phyloP scores from a whole-genome alignment of 2,888 invertebrate genomes.

The Fragum fragum region DNA sequence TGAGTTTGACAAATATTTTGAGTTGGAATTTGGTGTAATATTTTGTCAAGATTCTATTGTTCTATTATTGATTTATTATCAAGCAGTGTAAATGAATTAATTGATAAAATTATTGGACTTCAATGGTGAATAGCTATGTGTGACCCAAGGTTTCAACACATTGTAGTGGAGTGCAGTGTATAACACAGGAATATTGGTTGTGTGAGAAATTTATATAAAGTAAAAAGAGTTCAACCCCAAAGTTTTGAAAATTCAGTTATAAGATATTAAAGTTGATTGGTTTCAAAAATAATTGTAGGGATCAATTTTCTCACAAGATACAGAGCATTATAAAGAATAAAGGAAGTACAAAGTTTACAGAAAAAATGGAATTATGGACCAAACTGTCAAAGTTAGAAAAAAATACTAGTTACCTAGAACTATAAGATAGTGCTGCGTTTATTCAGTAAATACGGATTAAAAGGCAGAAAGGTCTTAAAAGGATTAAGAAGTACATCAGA shows the following conservation, averaged over 20 bases:
- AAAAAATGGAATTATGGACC: neutral
- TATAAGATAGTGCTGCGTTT: constrained; percentile 17
- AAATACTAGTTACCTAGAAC: neutral
- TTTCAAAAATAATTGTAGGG: no score
- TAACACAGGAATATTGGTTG: neutral
- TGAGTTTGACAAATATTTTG: constrained; percentile 7
- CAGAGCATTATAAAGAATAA: no score
- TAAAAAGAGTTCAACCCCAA: no score
- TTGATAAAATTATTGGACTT: constrained; percentile 20
- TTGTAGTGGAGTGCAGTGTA: constrained; percentile 1
- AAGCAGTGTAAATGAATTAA: constrained; percentile 30
- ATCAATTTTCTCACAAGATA: no score
- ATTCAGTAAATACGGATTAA: constrained; percentile 30
- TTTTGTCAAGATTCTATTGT: constrained; percentile 31
- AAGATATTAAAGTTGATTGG: no score
- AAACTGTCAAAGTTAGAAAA: neutral
- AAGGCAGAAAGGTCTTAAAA: constrained; percentile 17
- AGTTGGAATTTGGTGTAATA: constrained; percentile 8
- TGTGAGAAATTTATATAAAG: neutral
- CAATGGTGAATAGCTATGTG: neutral
- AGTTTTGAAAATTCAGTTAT: no score
- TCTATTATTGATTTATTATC: constrained; percentile 44
- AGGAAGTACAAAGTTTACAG: no score
- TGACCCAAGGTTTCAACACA: constrained; percentile 29
- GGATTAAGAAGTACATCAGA: constrained; percentile 14